A percentile compares a stretch with the other conserved stretches of the same genome.
phyloP scores from a whole-genome alignment of 2,113 vertebrate species.

The Pseudolaguvia tuberculata region DNA sequence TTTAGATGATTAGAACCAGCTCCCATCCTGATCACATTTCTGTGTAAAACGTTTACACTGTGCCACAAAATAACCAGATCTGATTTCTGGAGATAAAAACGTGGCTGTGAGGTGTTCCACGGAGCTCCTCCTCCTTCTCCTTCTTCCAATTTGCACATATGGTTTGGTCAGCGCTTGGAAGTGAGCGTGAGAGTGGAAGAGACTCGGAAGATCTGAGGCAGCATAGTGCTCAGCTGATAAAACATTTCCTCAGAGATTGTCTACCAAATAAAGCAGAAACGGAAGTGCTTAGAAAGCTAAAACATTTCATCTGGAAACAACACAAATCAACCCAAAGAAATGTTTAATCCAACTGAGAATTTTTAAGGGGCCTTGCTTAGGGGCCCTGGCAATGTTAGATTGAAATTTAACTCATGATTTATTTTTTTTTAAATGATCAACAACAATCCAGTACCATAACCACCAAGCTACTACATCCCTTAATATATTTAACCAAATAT shows the following conservation, averaged over 20 bases:
- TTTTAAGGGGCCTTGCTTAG: too few relatives aligned
- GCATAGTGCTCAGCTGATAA: slow-evolving; percentile 96
- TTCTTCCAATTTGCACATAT: background rate
- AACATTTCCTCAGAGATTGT: slow-evolving; percentile 98
- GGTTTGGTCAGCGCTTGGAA: slow-evolving; percentile 68
- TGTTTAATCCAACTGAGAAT: too few relatives aligned
- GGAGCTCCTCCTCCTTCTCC: background rate
- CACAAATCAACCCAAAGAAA: too few relatives aligned
- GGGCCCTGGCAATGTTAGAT: too few relatives aligned
- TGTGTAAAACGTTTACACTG: background rate
- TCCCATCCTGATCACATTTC: background rate
- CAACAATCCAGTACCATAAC: too few relatives aligned
- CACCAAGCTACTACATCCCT: too few relatives aligned
- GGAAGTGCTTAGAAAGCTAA: background rate
- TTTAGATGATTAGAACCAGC: background rate
- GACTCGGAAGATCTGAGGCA: slow-evolving; percentile 97
- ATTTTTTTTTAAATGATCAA: too few relatives aligned
- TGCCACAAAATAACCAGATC: background rate
- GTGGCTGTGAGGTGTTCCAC: background rate
- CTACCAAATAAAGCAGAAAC: slow-evolving; percentile 62
- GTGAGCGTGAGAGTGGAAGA: slow-evolving; percentile 82
- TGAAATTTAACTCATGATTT: too few relatives aligned
- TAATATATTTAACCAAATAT: too few relatives aligned
- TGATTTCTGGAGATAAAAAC: background rate
- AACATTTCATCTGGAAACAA: background rate